Base-by-base conservation (phyloP, 2,113 vertebrate species). In the Bubo blakistoni region DNA sequence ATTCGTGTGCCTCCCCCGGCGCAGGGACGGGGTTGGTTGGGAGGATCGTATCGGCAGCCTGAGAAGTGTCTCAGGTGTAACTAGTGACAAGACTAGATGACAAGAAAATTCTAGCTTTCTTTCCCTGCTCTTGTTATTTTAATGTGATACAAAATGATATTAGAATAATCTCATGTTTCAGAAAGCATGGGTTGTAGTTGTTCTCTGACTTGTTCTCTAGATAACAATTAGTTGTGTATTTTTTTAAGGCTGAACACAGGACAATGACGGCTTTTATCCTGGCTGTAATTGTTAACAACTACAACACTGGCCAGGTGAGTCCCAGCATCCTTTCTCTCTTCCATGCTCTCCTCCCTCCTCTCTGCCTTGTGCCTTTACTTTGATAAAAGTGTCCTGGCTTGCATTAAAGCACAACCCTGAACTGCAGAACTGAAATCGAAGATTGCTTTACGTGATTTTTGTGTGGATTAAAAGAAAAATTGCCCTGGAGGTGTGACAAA, bases 221-320 rank as follows among this genome's bases (percentile, higher is more conserved):
- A 19, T 94, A 21, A 78, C 47, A 27, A 62, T 76, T n/a, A 36
- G 8, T 44, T 47, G 51, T 96, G 3, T 63, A 1, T 54, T 92
- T 81, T 81, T 93, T 98, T 4, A 97, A 99, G 99, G 99, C 99
- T 11, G 99, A 99, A 71, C 99, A 99, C 95, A 98, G 99, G 81
- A 99, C 99, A 1, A 99, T 99, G 99, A 99, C 99, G 0, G 99
- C 99, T 6, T 99, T 99, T 97, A 99, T 99, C 84, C 97, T 99
- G 69, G 99, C 99, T 22, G 99, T 99, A 36, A 99, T 99, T 4
- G 99, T 99, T 76, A 99, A 99, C 98, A 99, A 98, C 98, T 99
- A 99, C 96, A 99, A 97, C 95, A 99, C 99, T 0, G 99, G 99
- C 6, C 99, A 99, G 99, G 99, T 99, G 94, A 97, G 98, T 92